Conservation (phyloP, 2,888 invertebrate genomes). For the Drosophila percnosoma region DNA sequence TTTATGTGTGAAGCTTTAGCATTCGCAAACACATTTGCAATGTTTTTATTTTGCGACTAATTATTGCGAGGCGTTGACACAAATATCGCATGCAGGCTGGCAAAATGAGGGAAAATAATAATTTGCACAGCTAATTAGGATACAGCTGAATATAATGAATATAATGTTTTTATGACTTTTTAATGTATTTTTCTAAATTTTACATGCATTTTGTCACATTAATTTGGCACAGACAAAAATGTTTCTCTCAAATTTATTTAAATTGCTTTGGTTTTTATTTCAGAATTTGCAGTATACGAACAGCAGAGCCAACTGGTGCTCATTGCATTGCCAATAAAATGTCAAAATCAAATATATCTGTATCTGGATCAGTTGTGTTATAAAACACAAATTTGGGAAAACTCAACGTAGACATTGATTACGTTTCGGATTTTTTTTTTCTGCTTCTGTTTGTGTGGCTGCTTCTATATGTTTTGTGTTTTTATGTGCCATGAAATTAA, state of each 20-base stretch:
- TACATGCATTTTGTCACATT: slow-evolving; percentile 60
- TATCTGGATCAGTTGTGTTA: slow-evolving; percentile 45
- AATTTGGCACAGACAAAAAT: slow-evolving; percentile 34
- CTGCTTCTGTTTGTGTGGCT: slow-evolving; percentile 4
- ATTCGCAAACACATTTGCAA: slow-evolving; percentile 58
- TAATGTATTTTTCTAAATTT: slow-evolving; percentile 73
- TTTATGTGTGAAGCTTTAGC: slow-evolving; percentile 24
- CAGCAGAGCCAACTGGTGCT: slow-evolving; percentile 31
- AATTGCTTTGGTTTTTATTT: slow-evolving; percentile 22
- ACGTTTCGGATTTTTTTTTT: neutral
- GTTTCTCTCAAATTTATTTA: slow-evolving; percentile 29
- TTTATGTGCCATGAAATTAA: slow-evolving; percentile 84
- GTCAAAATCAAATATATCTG: slow-evolving; percentile 23
- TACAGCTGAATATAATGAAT: slow-evolving; percentile 77
- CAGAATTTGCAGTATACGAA: slow-evolving; percentile 12
- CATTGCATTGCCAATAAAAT: slow-evolving; percentile 33
- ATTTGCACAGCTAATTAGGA: slow-evolving; percentile 75
- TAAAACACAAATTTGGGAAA: slow-evolving; percentile 41
- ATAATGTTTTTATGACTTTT: slow-evolving; percentile 82
- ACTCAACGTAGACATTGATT: slow-evolving; percentile 18
- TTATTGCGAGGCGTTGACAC: slow-evolving; percentile 76
- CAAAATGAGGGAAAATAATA: slow-evolving; percentile 42
- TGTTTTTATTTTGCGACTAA: slow-evolving; percentile 64
- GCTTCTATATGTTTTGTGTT: slow-evolving; percentile 46
- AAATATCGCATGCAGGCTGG: slow-evolving; percentile 65